These are phyloP conservation scores for Oxygymnocypris stewartii DNA, from an alignment of 2,113 vertebrate species.

Conservation along the genomic window DNA sequence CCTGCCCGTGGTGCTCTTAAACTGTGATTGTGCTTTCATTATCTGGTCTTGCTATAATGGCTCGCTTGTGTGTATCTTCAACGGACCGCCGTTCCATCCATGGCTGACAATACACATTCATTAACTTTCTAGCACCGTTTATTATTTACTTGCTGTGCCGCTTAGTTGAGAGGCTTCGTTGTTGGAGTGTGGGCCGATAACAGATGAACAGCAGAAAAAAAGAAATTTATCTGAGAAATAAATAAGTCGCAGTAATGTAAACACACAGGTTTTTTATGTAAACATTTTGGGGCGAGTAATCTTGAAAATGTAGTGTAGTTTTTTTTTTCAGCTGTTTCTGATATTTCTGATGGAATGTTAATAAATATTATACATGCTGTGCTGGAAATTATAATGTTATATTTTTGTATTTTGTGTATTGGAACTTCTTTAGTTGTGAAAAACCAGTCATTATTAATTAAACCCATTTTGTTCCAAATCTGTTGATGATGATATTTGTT, in stretches of 20 bases:
- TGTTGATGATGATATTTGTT: no score
- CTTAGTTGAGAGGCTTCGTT: slow-evolving; percentile 17
- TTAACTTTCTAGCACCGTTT: slow-evolving; percentile 29
- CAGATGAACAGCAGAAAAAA: not conserved
- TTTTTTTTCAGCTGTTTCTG: not conserved
- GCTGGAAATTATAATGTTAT: not conserved
- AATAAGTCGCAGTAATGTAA: not conserved
- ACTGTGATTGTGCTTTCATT: slow-evolving; percentile 40
- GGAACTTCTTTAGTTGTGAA: not conserved
- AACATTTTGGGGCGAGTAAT: not conserved
- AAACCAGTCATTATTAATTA: not conserved
- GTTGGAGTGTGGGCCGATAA: slow-evolving; percentile 15
- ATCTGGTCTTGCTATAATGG: slow-evolving; percentile 47
- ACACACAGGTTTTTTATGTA: not conserved
- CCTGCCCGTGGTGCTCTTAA: slow-evolving; percentile 43
- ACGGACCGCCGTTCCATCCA: slow-evolving; percentile 14
- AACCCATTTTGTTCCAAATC: no score
- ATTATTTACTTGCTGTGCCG: slow-evolving; percentile 5
- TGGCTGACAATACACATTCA: slow-evolving; percentile 30
- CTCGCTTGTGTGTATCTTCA: slow-evolving; percentile 34
- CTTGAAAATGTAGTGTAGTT: not conserved
- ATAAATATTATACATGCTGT: not conserved
- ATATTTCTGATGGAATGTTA: not conserved
- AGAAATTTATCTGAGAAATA: not conserved
- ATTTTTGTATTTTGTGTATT: not conserved